A percentile compares a stretch with the other conserved stretches of the same genome.
Conservation (phyloP, 2,113 vertebrate genomes). For the Sturnira hondurensis region DNA sequence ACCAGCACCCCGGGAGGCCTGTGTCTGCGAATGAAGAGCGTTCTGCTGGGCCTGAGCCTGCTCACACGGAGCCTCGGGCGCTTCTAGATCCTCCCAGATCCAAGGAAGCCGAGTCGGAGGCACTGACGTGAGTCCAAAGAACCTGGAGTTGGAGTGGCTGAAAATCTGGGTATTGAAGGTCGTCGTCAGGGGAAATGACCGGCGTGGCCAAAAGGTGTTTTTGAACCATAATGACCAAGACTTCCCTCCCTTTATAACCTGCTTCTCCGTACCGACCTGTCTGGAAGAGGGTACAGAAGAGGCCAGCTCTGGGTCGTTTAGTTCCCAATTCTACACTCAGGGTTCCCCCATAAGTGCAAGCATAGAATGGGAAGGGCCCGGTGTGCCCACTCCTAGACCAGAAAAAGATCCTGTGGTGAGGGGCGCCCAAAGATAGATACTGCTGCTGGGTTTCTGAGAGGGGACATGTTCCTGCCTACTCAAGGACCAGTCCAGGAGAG, state of each 20-base stretch:
- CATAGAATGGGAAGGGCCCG: constrained; percentile 41
- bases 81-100: not conserved
- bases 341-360: not conserved
- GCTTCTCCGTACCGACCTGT: not conserved
- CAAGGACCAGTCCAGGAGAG: not conserved
- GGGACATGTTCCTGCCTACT: no score
- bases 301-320: not conserved
- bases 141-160: not conserved
- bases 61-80: not conserved
- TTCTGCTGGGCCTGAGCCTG: not conserved
- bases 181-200: not conserved
- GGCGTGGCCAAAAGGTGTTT: not conserved
- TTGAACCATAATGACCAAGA: not conserved
- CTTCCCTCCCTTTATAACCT: not conserved
- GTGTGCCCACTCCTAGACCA: constrained; percentile 79
- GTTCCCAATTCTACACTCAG: not conserved
- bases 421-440: not conserved
- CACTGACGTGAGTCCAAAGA: not conserved
- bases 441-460: not conserved
- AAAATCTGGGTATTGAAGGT: not conserved
- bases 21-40: not conserved
- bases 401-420: constrained; percentile 82
- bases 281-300: not conserved
- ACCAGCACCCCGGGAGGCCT: not conserved
- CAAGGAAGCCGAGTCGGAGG: not conserved